phyloP scores from a whole-genome alignment of 2,888 invertebrate species.

The Heliconius hortense region DNA sequence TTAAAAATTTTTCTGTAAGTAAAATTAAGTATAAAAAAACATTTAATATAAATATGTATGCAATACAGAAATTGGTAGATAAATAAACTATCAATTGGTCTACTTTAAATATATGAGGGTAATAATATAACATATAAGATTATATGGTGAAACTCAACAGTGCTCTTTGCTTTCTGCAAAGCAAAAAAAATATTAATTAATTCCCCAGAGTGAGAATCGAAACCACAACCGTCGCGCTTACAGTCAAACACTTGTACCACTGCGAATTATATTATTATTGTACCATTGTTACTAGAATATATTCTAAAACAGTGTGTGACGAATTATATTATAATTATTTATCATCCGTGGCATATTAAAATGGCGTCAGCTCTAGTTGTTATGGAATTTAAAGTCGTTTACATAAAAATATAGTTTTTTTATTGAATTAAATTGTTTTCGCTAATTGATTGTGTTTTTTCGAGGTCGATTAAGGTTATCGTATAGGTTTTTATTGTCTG shows the following conservation, averaged over 20 bases:
- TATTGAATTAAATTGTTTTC: conserved; percentile 6
- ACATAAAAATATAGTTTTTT: conserved; percentile 7
- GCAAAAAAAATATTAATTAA: background rate
- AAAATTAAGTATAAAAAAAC: too few relatives aligned
- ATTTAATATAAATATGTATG: too few relatives aligned
- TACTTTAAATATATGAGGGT: too few relatives aligned
- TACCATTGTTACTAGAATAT: background rate
- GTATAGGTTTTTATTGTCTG: background rate
- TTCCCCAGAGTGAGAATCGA: background rate
- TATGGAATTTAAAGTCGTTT: background rate
- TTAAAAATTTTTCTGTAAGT: too few relatives aligned
- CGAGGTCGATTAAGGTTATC: background rate
- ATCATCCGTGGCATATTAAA: conserved; percentile 5
- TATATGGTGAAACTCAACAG: too few relatives aligned
- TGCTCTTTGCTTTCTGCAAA: too few relatives aligned
- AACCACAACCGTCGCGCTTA: background rate
- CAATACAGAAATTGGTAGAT: too few relatives aligned
- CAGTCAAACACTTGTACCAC: background rate
- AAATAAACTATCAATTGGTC: too few relatives aligned
- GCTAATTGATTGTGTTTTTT: background rate
- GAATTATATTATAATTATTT: conserved; percentile 3
- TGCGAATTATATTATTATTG: background rate
- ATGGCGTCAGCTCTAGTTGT: background rate
- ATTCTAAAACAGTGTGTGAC: background rate
- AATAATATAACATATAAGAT: too few relatives aligned